Base-by-base conservation (phyloP, 2,797 vertebrate species). In the Parambassis ranga region DNA sequence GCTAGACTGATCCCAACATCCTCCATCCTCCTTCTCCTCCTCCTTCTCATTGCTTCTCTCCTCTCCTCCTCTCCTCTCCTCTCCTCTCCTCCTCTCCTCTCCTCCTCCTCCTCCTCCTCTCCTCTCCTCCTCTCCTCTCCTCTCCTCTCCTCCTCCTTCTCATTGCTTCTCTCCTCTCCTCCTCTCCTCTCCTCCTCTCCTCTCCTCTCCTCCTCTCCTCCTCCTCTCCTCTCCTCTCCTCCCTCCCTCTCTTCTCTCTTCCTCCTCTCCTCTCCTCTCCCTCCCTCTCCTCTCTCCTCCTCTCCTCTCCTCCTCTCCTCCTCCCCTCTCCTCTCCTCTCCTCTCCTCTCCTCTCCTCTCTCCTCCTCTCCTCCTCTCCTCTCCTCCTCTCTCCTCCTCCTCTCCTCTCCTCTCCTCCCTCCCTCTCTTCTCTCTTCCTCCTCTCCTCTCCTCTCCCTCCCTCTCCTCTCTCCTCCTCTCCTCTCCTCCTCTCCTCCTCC, bases 1-100 rank as follows among this genome's bases (percentile, higher is more conserved):
- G 38, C 38, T 43, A 16, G 50, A 26, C 48, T 10, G 65, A 39
- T 42, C 56, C 49, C 49, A 50, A 56, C 70, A 55, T 74, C 72
- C 71, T 74, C 42, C 50, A n/a, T n/a, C n/a, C n/a, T n/a, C n/a
- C n/a, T n/a, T n/a, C n/a, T n/a, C n/a, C n/a, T n/a, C n/a, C n/a
- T n/a, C n/a, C n/a, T n/a, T n/a, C n/a, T n/a, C n/a, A n/a, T n/a
- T 56, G 49, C 42, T 4, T 10, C 26, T 15, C 20, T 14, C 3
- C 3, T 2, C 6, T 4, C 13, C 11, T 5, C 23, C 13, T 33
- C 11, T n/a, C 30, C 38, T n/a, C 10, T 1, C 13, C 1, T 4
- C 37, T 49, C 10, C 13, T 33, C 18, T 9, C 7, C 22, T n/a
- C 6, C 2, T 7, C 10, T 1, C 3, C 6, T 1, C n/a, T 14